Base-by-base conservation (phyloP, 2,888 invertebrate genomes). In the Spodoptera picta region DNA sequence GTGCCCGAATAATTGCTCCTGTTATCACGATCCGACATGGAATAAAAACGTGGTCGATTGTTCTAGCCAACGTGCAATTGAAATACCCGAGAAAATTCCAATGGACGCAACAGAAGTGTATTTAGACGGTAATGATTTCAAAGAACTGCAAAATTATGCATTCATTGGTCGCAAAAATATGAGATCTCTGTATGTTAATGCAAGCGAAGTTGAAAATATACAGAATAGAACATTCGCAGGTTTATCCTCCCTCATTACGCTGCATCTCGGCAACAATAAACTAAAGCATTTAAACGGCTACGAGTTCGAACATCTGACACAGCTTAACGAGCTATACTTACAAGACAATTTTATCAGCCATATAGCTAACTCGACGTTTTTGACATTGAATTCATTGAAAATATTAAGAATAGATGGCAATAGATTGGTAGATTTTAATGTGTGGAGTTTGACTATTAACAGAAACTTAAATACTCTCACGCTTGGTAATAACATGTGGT, bases 61-160 rank as follows among this genome's bases (percentile, higher is more conserved):
- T 91, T 97, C 98, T 73, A 96, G 96, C 47, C 97, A 97, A 89
- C 95, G 96, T 85, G 96, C 97, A 83, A 93, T 95, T 71, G 97
- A 97, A 87, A 96, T 98, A 80, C 98, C 98, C 3, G 96, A 96
- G 59, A 96, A 97, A 81, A 97, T 99, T 84, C 99, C 99, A 4
- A 98, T 98, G 97, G 98, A 99, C 87, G 98, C 98, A 24, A 98
- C 98, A 31, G 98, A 98, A 86, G 96, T 99, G 52, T 98, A 98
- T 87, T 94, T 99, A 85, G 98, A 98, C 87, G 98, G 98, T 49
- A 98, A 98, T 88, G 96, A 98, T 85, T 96, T 99, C 83, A 96
- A 96, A 78, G 97, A 97, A 86, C 94, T 99, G 81, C 97, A 97
- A 89, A 97, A 97, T 91, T 97, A 98, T 92, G 97, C 97, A 72